These are phyloP conservation scores for Julus scandinavius DNA, from an alignment of 2,888 invertebrate species.

Conservation along the genomic window DNA sequence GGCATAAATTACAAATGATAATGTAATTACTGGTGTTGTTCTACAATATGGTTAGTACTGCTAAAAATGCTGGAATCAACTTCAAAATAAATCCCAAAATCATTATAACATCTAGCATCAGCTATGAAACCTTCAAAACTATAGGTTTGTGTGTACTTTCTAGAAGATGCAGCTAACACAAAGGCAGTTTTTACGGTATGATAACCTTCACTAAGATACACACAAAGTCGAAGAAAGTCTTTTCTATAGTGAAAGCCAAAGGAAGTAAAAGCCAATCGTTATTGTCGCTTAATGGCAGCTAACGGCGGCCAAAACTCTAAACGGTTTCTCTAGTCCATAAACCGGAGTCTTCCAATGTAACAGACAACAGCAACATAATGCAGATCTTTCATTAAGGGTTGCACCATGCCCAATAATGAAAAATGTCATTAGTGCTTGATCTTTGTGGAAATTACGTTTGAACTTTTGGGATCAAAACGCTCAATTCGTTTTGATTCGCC, in stretches of 20 bases:
- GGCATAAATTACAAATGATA: no score
- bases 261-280: constrained; percentile 3
- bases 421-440: neutral
- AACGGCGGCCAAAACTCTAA: neutral
- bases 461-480: neutral
- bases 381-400: neutral
- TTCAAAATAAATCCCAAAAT: no score
- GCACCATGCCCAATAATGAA: neutral
- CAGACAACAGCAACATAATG: neutral
- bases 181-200: no score
- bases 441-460: neutral
- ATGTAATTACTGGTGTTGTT: no score
- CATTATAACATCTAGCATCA: no score
- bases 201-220: no score
- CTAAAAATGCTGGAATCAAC: no score
- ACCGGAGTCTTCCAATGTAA: neutral
- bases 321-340: constrained; percentile 18
- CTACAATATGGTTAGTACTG: no score
- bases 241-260: neutral
- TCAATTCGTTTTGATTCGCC: neutral
- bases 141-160: no score
- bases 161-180: no score
- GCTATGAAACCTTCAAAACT: neutral
- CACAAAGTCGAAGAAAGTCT: neutral
- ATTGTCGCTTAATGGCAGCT: neutral